Percentiles rank a stretch among this genome's conserved stretches.
Conservation (phyloP, 2,113 vertebrate species). For the Petromus typicus region DNA sequence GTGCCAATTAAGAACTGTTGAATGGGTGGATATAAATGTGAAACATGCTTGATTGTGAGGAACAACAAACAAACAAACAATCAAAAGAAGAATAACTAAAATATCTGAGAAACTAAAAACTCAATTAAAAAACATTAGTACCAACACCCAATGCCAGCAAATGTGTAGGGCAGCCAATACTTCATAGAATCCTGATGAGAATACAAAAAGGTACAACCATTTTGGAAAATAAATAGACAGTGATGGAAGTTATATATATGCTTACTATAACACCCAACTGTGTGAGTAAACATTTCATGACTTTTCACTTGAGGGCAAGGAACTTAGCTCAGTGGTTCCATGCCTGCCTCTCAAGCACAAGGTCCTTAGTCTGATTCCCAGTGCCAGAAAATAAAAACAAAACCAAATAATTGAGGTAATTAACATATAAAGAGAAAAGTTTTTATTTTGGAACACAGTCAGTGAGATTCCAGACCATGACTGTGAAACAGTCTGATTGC, state of each 20-base stretch:
- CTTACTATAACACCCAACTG: background rate
- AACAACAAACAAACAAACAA: too few species aligned
- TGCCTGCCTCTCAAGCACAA: too few species aligned
- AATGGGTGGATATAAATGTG: too few species aligned
- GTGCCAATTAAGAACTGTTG: too few species aligned
- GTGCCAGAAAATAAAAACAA: too few species aligned
- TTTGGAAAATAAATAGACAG: background rate
- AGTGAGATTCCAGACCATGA: background rate
- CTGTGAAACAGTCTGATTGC: background rate
- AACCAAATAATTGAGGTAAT: background rate
- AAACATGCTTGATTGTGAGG: too few species aligned
- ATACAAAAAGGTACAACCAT: background rate
- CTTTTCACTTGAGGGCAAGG: too few species aligned
- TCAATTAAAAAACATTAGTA: background rate
- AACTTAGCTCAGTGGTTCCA: too few species aligned
- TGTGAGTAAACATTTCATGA: background rate
- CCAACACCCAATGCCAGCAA: background rate
- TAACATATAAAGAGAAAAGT: background rate
- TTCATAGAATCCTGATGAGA: background rate
- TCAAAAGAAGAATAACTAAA: background rate
- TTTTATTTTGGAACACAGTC: background rate
- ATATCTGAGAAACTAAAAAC: background rate
- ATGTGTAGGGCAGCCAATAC: background rate
- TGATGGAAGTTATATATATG: background rate
- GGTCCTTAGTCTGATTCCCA: too few species aligned